A percentile compares a stretch with the other conserved stretches of the same genome.
These are phyloP conservation scores for Philereme vetulata DNA, from an alignment of 2,888 invertebrate genomes.

Conservation along the genomic window DNA sequence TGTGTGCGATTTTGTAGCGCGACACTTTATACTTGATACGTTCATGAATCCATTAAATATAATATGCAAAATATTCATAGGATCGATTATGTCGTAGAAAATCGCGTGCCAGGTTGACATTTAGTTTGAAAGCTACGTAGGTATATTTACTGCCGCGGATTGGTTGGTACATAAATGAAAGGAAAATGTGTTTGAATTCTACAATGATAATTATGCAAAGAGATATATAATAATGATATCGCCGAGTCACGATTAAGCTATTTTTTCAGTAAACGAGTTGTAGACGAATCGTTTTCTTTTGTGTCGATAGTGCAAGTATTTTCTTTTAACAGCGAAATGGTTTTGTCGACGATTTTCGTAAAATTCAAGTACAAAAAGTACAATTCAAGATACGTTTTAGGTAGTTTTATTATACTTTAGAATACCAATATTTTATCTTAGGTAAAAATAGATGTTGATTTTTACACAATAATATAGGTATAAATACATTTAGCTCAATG, in stretches of 20 bases:
- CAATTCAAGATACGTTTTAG: too few species aligned
- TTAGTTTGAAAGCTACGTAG: conserved; percentile 58
- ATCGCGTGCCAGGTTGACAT: conserved; percentile 72
- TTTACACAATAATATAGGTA: too few species aligned
- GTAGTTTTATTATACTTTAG: too few species aligned
- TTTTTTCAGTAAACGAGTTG: conserved; percentile 45
- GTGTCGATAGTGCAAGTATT: conserved; percentile 30
- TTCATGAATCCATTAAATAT: conserved; percentile 29
- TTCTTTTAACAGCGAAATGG: conserved; percentile 14
- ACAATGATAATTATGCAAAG: conserved; percentile 63
- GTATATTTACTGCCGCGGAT: conserved; percentile 47
- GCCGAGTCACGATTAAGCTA: conserved; percentile 60
- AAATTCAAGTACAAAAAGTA: too few species aligned
- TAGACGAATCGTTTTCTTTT: conserved; percentile 32
- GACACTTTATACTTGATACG: conserved; percentile 57
- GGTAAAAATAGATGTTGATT: too few species aligned
- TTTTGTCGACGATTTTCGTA: too few species aligned
- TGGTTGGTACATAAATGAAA: conserved; percentile 41
- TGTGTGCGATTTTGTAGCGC: conserved; percentile 64
- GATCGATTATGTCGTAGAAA: conserved; percentile 57
- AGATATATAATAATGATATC: conserved; percentile 54
- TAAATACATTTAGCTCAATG: too few species aligned
- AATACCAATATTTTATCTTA: too few species aligned
- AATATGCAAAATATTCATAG: conserved; percentile 49
- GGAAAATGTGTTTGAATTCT: conserved; percentile 61